Conservation (phyloP, 2,797 vertebrate genomes). For the Smutsia temminckii region DNA sequence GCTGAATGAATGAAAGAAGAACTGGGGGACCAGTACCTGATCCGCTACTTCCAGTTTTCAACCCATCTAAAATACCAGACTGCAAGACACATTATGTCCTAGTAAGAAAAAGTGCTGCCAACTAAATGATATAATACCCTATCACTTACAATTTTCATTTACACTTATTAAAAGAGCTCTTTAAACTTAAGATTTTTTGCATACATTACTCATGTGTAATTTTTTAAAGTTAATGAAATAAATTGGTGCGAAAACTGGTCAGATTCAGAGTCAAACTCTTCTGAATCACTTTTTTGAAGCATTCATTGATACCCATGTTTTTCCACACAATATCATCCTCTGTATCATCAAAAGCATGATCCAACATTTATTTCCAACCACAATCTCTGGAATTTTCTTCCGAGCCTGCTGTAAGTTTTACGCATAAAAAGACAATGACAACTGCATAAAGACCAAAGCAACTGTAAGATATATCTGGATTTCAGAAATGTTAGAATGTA, state of each 20-base stretch:
- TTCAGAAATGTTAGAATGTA: constrained; percentile 32
- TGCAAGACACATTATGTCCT: neutral
- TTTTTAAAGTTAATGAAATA: constrained; percentile 31
- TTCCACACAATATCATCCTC: neutral
- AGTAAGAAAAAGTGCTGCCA: constrained; percentile 18
- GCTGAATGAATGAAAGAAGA: constrained; percentile 5
- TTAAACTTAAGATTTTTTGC: constrained; percentile 47
- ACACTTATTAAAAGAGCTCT: constrained; percentile 8
- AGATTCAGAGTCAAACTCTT: constrained; percentile 11
- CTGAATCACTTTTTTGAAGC: constrained; percentile 44
- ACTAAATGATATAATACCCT: constrained; percentile 20
- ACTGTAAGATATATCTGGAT: neutral
- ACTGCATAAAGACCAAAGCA: constrained; percentile 1
- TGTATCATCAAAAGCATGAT: constrained; percentile 13
- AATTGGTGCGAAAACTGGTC: constrained; percentile 22
- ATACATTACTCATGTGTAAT: neutral
- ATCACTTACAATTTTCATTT: constrained; percentile 37
- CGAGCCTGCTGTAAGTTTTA: neutral
- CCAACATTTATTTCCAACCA: constrained; percentile 38
- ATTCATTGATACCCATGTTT: neutral
- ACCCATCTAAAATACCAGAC: neutral
- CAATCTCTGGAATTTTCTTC: neutral
- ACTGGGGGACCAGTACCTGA: neutral
- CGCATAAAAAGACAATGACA: neutral
- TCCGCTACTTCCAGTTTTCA: neutral